Evolutionary conservation across 2,113 vertebrate genomes (phyloP).

Genomic region (Emydura subglobosa): DNA sequence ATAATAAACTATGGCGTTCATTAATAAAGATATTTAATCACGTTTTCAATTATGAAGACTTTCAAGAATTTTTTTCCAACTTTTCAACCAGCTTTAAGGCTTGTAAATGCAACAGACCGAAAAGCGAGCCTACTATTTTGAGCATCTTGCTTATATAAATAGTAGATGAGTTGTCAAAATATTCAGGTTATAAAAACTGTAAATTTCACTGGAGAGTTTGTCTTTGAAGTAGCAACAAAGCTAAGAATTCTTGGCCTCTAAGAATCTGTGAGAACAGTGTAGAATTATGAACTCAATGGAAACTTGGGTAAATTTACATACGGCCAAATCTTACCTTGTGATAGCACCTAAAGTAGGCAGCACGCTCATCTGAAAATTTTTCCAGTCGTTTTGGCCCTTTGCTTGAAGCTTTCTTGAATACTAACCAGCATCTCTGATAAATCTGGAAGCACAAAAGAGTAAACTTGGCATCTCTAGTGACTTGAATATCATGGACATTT

Average conservation of each 20-base stretch:
- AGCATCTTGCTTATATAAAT: neutral
- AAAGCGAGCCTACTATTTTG: neutral
- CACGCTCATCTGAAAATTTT: slow-evolving; percentile 88
- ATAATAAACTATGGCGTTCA: neutral
- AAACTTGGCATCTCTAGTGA: neutral
- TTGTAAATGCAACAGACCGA: neutral
- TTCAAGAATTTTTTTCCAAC: neutral
- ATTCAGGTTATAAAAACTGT: neutral
- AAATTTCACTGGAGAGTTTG: neutral
- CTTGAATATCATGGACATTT: neutral
- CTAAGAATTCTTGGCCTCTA: neutral
- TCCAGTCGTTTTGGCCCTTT: slow-evolving; percentile 88
- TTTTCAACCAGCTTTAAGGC: neutral
- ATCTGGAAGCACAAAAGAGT: slow-evolving; percentile 80
- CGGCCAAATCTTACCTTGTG: slow-evolving; percentile 82
- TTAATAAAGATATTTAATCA: neutral
- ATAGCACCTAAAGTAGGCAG: slow-evolving; percentile 86
- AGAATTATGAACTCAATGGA: neutral
- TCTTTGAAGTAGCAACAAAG: neutral
- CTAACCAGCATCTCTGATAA: slow-evolving; percentile 88
- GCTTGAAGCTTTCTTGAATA: slow-evolving; percentile 89
- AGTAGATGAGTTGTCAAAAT: neutral
- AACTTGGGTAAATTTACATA: neutral
- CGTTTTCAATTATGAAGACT: neutral
- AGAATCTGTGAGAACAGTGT: neutral